A percentile compares a stretch with the other conserved stretches of the same genome.
These are phyloP conservation scores for Azorinus chamasolen DNA, from an alignment of 2,888 invertebrate species.

Conservation along the genomic window DNA sequence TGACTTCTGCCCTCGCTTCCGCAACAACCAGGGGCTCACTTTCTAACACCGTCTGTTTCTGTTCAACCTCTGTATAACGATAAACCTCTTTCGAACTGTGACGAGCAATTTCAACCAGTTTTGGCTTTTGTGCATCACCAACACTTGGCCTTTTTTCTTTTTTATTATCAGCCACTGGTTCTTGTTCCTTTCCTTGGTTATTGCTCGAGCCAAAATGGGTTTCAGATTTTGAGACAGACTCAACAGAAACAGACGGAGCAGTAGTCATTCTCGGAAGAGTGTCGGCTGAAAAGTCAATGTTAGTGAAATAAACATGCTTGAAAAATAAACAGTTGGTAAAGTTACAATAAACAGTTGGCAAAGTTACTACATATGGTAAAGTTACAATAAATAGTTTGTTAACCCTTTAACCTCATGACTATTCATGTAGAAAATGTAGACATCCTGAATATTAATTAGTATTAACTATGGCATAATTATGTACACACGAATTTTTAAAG, in stretches of 20 bases:
- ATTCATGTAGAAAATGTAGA: no score
- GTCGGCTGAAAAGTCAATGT: slow-evolving; percentile 58
- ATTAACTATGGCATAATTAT: no score
- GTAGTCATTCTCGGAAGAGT: slow-evolving; percentile 53
- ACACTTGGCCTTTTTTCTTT: slow-evolving; percentile 10
- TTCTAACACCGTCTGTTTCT: slow-evolving; percentile 46
- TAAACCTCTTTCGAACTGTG: slow-evolving; percentile 33
- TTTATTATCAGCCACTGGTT: background rate
- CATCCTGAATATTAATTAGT: no score
- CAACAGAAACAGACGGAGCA: slow-evolving; percentile 53
- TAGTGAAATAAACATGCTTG: slow-evolving; percentile 52
- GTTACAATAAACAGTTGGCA: no score
- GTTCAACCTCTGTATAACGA: slow-evolving; percentile 44
- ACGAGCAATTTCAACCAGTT: slow-evolving; percentile 44
- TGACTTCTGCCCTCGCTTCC: slow-evolving; percentile 25
- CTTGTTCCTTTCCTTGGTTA: background rate
- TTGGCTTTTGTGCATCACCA: slow-evolving; percentile 11
- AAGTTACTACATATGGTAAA: no score
- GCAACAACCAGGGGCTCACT: slow-evolving; percentile 31
- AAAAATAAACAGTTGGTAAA: no score
- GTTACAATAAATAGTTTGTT: no score
- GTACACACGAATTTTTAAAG: no score
- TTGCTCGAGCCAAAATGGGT: background rate
- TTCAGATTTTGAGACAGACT: slow-evolving; percentile 14
- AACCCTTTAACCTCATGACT: no score